Evolutionary conservation across 2,888 invertebrate species (phyloP).

Genomic region (Microplitis manilae): DNA sequence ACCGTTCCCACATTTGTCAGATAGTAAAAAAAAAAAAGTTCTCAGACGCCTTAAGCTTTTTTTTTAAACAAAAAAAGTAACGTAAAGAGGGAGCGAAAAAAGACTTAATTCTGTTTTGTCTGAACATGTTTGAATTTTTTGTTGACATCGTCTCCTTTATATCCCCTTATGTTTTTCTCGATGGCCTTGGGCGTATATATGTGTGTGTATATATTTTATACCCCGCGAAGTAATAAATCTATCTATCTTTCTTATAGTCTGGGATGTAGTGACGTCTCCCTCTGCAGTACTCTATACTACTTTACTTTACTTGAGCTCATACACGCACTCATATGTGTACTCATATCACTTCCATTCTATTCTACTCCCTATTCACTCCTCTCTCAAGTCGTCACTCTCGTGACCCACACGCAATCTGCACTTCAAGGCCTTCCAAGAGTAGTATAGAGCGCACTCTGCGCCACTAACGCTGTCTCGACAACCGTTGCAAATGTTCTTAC

Average conservation of each 20-base stretch:
- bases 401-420: constrained; percentile 57
- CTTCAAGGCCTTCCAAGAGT: constrained; percentile 52
- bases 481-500: constrained; percentile 36
- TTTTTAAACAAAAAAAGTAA: constrained; percentile 17
- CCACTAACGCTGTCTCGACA: constrained; percentile 30
- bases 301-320: background rate
- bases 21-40: background rate
- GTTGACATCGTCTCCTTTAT: constrained; percentile 21
- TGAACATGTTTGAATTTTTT: constrained; percentile 36
- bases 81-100: constrained; percentile 10
- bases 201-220: constrained; percentile 21
- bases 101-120: constrained; percentile 26
- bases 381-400: constrained; percentile 48
- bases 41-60: background rate
- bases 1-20: constrained; percentile 22
- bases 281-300: constrained; percentile 25
- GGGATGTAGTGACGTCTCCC: constrained; percentile 9
- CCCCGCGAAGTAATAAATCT: constrained; percentile 39
- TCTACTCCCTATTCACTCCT: constrained; percentile 6
- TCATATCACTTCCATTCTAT: constrained; percentile 13
- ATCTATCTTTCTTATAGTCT: constrained; percentile 33
- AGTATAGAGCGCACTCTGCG: background rate
- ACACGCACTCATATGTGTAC: background rate
- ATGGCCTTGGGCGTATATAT: constrained; percentile 37
- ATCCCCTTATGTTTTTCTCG: constrained; percentile 26